Conservation (phyloP, 2,113 vertebrate genomes). For the Litocranius walleri region DNA sequence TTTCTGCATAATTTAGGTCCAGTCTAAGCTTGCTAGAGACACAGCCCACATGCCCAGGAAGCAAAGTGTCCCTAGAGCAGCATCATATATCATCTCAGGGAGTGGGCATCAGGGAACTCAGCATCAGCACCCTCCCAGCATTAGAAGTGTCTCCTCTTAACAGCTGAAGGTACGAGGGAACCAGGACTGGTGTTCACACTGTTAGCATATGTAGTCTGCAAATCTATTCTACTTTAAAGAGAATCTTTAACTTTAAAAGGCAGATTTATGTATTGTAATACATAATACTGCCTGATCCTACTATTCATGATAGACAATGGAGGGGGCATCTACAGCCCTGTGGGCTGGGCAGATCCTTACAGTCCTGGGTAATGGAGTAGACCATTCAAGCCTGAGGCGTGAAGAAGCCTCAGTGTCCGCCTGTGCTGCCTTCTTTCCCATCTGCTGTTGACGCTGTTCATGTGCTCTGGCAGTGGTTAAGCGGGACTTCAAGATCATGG, state of each 20-base stretch:
- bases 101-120: background rate
- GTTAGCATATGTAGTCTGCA: background rate
- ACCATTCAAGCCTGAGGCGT: background rate
- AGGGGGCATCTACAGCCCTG: background rate
- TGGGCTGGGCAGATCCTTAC: background rate
- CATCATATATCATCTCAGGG: background rate
- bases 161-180: background rate
- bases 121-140: background rate
- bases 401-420: background rate
- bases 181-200: background rate
- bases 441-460: background rate
- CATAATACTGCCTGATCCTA: background rate
- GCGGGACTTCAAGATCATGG: background rate
- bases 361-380: background rate
- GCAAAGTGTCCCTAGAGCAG: background rate
- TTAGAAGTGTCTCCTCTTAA: background rate
- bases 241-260: background rate
- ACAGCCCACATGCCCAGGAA: background rate
- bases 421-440: background rate
- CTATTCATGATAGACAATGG: background rate
- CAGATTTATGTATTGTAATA: background rate
- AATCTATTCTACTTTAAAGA: background rate
- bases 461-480: background rate
- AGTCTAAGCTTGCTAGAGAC: background rate
- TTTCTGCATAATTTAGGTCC: background rate